Base-by-base conservation (phyloP, 2,113 vertebrate species). In the Scomber scombrus region DNA sequence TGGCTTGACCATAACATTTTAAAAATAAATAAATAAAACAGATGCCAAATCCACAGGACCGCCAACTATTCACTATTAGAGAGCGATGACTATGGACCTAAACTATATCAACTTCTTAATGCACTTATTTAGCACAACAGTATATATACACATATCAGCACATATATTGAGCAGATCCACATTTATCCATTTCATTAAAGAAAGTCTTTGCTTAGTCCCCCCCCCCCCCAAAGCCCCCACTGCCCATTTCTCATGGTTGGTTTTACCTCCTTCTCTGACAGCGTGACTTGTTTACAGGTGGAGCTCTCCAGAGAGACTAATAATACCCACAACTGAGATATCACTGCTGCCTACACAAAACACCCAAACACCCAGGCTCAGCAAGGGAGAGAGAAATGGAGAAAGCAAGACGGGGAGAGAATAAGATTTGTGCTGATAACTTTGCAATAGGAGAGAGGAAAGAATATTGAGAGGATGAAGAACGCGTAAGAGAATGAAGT, bases 241-340 rank as follows among this genome's bases (percentile, higher is more conserved):
- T 81, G 58, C 21, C 21, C 54, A 23, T 65, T 69, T 74, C 52
- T 88, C 54, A 71, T 54, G 62, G 54, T 65, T 58, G 60, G 52
- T 82, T 75, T 75, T 69, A 71, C 71, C 78, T 79, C 56, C 58
- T 69, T 61, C 49, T 51, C 60, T 78, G 73, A 83, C 82, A 85
- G 82, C 34, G 29, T 60, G 78, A 80, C 69, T 85, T 85, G 61
- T 75, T 88, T 84, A 71, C 87, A 89, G 65, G 78, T 81, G 65
- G 68, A 71, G 55, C 71, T 75, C 80, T 60, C 75, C 19, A 34
- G 56, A 71, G 70, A 68, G 63, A 80, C 67, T 87, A 84, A 85
- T 77, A 80, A 85, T 84, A 84, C 55, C 65, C 74, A 56, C 46
- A 73, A 14, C 54, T 67, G 52, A 83, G 84, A 85, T 75, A 80